Evolutionary conservation across 2,888 invertebrate genomes (phyloP).

Genomic region (Schizotus pectinicornis): DNA sequence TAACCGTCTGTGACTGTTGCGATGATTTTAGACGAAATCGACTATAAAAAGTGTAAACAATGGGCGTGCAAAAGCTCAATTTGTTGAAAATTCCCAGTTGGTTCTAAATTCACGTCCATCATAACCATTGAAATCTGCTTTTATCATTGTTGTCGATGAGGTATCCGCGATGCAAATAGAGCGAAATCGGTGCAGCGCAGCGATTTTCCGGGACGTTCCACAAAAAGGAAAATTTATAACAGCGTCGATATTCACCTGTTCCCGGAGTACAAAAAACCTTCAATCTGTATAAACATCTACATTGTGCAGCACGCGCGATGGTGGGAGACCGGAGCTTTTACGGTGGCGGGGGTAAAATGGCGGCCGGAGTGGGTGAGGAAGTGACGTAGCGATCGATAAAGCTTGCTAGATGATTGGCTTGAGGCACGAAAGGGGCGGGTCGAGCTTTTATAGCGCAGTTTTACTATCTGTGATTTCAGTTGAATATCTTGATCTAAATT

Average conservation of each 20-base stretch:
- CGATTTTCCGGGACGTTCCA: slow-evolving; percentile 17
- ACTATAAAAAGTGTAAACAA: too few relatives aligned
- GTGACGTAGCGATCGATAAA: slow-evolving; percentile 59
- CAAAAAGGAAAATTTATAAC: slow-evolving; percentile 25
- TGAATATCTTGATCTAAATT: slow-evolving; percentile 31
- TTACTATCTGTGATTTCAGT: slow-evolving; percentile 54
- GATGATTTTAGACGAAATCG: too few relatives aligned
- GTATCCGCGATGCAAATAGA: slow-evolving; percentile 15
- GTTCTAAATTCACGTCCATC: background rate
- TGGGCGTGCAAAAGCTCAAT: too few relatives aligned
- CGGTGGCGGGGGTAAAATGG: slow-evolving; percentile 54
- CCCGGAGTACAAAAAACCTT: slow-evolving; percentile 37
- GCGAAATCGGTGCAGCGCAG: slow-evolving; percentile 13
- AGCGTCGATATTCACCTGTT: slow-evolving; percentile 41
- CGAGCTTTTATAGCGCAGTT: slow-evolving; percentile 49
- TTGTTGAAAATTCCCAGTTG: too few relatives aligned
- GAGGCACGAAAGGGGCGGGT: slow-evolving; percentile 48
- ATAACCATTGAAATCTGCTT: background rate
- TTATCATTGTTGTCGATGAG: slow-evolving; percentile 4
- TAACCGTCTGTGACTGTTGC: too few relatives aligned
- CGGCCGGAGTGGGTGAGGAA: slow-evolving; percentile 54
- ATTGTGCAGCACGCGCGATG: slow-evolving; percentile 33
- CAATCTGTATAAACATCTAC: slow-evolving; percentile 36
- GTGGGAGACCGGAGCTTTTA: slow-evolving; percentile 34
- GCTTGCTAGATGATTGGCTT: slow-evolving; percentile 55